These are phyloP conservation scores for Diorhabda elongata DNA, from an alignment of 1,140 invertebrate species.

Conservation along the genomic window DNA sequence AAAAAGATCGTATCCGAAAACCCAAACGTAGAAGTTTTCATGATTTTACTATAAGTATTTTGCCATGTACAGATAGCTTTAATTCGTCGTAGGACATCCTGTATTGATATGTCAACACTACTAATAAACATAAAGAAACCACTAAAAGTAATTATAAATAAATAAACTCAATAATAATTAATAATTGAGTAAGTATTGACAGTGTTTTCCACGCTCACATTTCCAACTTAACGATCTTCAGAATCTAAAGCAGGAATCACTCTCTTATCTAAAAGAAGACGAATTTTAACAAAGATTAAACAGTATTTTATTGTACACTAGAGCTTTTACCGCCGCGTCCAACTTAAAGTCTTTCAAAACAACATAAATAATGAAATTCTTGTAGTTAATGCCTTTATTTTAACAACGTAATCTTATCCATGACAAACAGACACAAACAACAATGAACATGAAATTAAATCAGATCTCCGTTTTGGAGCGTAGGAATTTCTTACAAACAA, in stretches of 20 bases:
- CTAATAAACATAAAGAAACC: too few species aligned
- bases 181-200: too few species aligned
- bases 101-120: too few species aligned
- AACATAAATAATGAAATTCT: conserved; percentile 1
- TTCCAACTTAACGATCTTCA: too few species aligned
- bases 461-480: conserved; percentile 12
- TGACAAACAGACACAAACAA: conserved; percentile 4
- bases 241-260: neutral
- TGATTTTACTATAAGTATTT: too few species aligned
- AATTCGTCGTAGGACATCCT: too few species aligned
- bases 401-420: conserved; percentile 9
- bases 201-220: too few species aligned
- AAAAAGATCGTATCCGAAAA: too few species aligned
- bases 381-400: conserved; percentile 6
- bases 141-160: too few species aligned
- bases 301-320: neutral
- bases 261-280: neutral
- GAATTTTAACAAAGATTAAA: neutral
- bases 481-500: conserved; percentile 20
- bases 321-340: neutral
- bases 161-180: too few species aligned
- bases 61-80: too few species aligned
- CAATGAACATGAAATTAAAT: conserved; percentile 22
- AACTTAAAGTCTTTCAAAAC: neutral
- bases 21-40: too few species aligned